phyloP scores from a whole-genome alignment of 1,140 invertebrate genomes.

The Lethrus apterus region DNA sequence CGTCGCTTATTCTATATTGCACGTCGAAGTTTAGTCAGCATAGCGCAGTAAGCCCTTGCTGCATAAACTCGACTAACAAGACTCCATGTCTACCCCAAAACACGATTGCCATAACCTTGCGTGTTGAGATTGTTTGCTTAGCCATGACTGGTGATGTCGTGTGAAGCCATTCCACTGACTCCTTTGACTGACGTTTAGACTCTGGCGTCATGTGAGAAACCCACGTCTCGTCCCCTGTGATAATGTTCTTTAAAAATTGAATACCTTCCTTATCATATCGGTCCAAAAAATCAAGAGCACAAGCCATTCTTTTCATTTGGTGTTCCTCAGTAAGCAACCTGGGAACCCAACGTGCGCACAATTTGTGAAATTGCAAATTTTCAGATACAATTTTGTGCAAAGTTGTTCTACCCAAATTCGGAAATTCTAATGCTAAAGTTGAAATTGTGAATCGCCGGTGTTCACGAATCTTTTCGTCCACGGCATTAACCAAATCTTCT shows the following conservation, averaged over 20 bases:
- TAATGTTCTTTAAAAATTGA: slow-evolving; percentile 7
- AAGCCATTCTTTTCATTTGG: too few species aligned
- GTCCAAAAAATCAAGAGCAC: slow-evolving; percentile 2
- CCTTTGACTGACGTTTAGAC: too few species aligned
- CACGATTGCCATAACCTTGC: not conserved
- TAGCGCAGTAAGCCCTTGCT: not conserved
- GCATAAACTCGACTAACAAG: not conserved
- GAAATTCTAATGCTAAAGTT: not conserved
- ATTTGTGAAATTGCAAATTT: too few species aligned
- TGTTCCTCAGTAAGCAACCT: too few species aligned
- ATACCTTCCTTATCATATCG: slow-evolving; percentile 2
- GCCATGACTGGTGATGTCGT: slow-evolving; percentile 5
- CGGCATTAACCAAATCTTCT: not conserved
- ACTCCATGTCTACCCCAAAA: slow-evolving; percentile 4
- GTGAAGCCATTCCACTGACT: not conserved
- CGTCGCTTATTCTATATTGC: not conserved
- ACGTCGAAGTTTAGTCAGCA: not conserved
- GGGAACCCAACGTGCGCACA: too few species aligned
- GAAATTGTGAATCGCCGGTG: slow-evolving; percentile 1
- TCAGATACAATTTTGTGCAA: too few species aligned
- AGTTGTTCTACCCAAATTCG: too few species aligned
- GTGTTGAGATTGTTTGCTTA: slow-evolving; percentile 1
- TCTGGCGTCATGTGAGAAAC: not conserved
- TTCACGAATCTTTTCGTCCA: slow-evolving; percentile 5
- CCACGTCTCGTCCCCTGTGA: not conserved